These are phyloP conservation scores for Dichetophora obliterata DNA, from an alignment of 2,888 invertebrate species.

Conservation along the genomic window DNA sequence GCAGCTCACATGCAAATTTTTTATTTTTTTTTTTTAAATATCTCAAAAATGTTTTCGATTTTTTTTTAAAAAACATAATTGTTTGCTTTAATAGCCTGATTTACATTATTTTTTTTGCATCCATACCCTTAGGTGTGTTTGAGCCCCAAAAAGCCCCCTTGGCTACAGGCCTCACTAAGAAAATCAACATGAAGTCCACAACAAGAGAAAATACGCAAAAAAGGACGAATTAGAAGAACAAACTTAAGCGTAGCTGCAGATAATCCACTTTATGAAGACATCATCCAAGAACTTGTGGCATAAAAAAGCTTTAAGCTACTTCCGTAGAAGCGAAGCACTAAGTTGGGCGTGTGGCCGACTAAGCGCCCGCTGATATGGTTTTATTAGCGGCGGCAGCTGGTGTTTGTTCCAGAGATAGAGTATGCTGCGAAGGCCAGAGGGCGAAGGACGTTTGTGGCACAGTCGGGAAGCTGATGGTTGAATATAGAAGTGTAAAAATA, in stretches of 20 bases:
- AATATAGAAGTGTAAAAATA: background rate
- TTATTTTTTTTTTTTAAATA: no score
- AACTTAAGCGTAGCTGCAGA: background rate
- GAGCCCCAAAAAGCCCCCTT: no score
- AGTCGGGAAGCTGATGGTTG: background rate
- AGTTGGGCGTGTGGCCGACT: slow-evolving; percentile 5
- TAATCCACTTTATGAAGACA: slow-evolving; percentile 28
- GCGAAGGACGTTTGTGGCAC: background rate
- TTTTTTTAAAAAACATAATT: no score
- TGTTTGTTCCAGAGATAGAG: background rate
- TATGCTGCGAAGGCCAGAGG: background rate
- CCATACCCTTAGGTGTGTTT: no score
- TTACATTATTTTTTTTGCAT: no score
- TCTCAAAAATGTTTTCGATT: no score
- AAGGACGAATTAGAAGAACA: background rate
- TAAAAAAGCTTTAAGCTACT: background rate
- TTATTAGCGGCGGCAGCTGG: background rate
- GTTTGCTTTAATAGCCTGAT: no score
- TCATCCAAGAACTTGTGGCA: slow-evolving; percentile 18
- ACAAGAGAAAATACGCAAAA: background rate
- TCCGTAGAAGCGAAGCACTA: background rate
- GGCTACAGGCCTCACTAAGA: no score
- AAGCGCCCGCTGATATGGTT: slow-evolving; percentile 19
- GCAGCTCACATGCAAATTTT: no score
- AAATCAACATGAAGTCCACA: background rate